Conservation (phyloP, 2,888 invertebrate species). For the Teleiodes luculella region DNA sequence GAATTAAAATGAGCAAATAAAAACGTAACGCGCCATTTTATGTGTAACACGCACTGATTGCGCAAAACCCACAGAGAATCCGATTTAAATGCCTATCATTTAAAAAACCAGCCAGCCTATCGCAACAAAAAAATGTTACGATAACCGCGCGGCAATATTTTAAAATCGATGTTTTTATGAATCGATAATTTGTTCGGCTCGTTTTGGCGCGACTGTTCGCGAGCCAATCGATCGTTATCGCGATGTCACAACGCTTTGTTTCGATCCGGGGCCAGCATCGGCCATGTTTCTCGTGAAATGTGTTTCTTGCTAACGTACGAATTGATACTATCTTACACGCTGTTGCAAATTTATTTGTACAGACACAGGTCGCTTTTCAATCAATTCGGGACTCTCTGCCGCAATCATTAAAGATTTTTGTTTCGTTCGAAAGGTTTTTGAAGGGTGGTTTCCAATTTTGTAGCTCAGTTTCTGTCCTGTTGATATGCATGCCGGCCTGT, state of each 20-base stretch:
- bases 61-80: background rate
- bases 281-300: conserved; percentile 74
- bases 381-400: conserved; percentile 39
- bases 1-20: too few relatives aligned
- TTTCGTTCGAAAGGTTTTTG: conserved; percentile 19
- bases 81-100: conserved; percentile 2
- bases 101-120: conserved; percentile 52
- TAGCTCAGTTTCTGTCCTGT: conserved; percentile 49
- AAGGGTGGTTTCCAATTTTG: conserved; percentile 30
- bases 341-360: conserved; percentile 51
- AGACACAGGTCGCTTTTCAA: conserved; percentile 18
- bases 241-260: conserved; percentile 76
- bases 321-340: conserved; percentile 63
- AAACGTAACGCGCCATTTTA: too few relatives aligned
- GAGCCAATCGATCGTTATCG: conserved; percentile 71
- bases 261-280: conserved; percentile 71
- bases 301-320: conserved; percentile 76
- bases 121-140: conserved; percentile 62
- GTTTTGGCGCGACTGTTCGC: conserved; percentile 75
- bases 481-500: conserved; percentile 70
- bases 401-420: conserved; percentile 20
- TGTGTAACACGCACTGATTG: background rate
- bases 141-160: conserved; percentile 68
- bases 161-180: conserved; percentile 78
- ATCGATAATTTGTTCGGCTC: conserved; percentile 77